Evolutionary conservation across 2,888 invertebrate species (phyloP), one percentile per base, ranked within the genome.

Genomic region (Ennomos erosarius): DNA sequence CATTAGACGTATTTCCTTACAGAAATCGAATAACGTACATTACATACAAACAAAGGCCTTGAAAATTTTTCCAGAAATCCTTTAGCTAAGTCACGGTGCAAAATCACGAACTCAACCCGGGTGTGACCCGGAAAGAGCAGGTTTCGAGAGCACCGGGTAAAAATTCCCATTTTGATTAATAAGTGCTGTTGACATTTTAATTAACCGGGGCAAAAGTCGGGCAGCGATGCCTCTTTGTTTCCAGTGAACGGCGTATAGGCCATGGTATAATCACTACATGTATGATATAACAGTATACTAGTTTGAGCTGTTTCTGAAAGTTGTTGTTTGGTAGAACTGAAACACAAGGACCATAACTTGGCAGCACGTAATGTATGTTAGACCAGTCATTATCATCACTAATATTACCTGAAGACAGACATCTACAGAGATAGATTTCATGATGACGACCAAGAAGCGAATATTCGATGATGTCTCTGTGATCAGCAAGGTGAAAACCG

Each of bases 101-200:
- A 55, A 51, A 50, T 46, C 52, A 8, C 33, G 43, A 26, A 26
- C 26, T 26, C 26, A 26, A 26, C 26, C 26, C 16, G 26, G 44
- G 52, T 35, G 38, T 48, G 43, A 37, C 37, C 38, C 10, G 13
- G 13, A 51, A 11, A 36, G 11, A 34, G 39, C 49, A 55, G 55
- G 48, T 46, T 10, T 34, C 35, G 16, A 34, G 55, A 40, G 26
- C 34, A 36, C 34, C 33, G 26, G 11, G 16, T 1, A 60, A 62
- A 67, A 69, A 48, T 67, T 66, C 57, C 70, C 76, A 69, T 76
- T 83, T 86, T 88, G 88, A 90, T 90, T 88, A 90, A 89, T 90
- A 87, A 88, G 84, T 84, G 86, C 75, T 80, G 88, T 82, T 89
- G 90, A 90, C 89, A 88, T 88, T 88, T 88, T 90, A 90, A 90